These are phyloP conservation scores for Myrmophylax atrothorax DNA, from an alignment of 2,113 vertebrate species.

Conservation along the genomic window DNA sequence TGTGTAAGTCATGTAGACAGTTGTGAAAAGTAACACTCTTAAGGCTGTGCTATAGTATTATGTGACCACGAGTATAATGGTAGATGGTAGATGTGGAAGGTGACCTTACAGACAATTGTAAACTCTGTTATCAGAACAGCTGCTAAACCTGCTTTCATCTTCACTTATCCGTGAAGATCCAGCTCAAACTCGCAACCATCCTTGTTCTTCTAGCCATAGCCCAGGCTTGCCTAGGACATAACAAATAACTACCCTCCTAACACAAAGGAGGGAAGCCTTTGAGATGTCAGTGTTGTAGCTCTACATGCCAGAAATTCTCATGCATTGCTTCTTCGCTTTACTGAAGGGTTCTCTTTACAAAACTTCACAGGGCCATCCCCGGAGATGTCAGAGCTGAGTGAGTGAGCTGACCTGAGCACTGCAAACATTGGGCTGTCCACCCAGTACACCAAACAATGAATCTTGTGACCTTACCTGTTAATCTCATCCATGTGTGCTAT, in stretches of 20 bases:
- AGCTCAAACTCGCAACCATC: not conserved
- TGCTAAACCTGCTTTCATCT: not conserved
- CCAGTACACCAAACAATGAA: not conserved
- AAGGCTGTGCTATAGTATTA: not conserved
- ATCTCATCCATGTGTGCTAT: not conserved
- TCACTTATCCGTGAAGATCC: not conserved
- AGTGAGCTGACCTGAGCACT: not conserved
- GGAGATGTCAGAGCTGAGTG: not conserved
- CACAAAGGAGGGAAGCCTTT: not conserved
- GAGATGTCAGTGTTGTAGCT: not conserved
- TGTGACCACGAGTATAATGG: not conserved
- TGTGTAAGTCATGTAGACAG: not conserved
- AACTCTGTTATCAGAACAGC: not conserved
- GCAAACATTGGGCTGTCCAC: not conserved
- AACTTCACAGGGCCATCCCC: not conserved
- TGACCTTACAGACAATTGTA: not conserved
- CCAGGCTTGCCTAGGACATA: not conserved
- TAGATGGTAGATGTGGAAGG: not conserved
- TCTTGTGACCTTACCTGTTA: not conserved
- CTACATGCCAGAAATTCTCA: not conserved
- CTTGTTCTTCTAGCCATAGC: not conserved
- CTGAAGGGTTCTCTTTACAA: not conserved
- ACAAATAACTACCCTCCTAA: accelerated
- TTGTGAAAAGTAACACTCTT: not conserved
- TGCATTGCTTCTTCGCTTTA: not conserved